Evolutionary conservation across 2,113 vertebrate genomes (phyloP), one percentile per base, ranked within the genome.

Genomic region (Gallinago paraguaiae): DNA sequence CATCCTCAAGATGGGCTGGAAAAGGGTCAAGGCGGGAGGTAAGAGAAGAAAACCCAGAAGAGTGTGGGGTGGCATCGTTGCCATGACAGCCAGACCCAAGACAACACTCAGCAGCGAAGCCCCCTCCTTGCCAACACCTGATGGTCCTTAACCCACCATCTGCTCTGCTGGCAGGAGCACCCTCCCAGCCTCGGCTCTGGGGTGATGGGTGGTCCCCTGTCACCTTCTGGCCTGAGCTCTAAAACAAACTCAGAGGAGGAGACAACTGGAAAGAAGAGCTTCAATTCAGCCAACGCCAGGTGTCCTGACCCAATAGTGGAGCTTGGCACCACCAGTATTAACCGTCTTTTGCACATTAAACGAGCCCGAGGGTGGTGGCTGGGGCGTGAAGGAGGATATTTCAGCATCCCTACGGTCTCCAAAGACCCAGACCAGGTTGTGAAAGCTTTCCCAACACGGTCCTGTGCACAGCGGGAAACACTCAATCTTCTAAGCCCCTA

Each of bases 401-500:
- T 86, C 68, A 70, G 80, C 51, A 63, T 51, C 80, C 46, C 8
- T 10, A 22, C 4, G 24, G 64, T 20, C 85, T 92, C 69, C 69
- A 61, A 68, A 94, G 93, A 59, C 76, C 28, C 46, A 71, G 19
- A 70, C 18, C 68, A 85, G 82, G 90, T 59, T 88, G 56, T 91
- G 92, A 67, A 95, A 92, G 57, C 60, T 31, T 2, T 70, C 53
- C 83, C 45, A 84, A 25, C 35, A 37, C 16, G 35, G 79, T 17
- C 59, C 87, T 56, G 30, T n/a, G 51, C 63, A 51, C 75, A 86
- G 90, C 75, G 93, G 92, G 83, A 90, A 91, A 82, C 63, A 82
- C 93, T 88, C 96, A 64, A 85, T 95, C 87, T 70, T 61, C 27
- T 88, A 67, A 92, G 85, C 54, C 71, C 90, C 85, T 92, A 63